A percentile compares a stretch with the other conserved stretches of the same genome.
These are phyloP conservation scores for Limonius californicus DNA, from an alignment of 1,140 invertebrate species.

Conservation along the genomic window DNA sequence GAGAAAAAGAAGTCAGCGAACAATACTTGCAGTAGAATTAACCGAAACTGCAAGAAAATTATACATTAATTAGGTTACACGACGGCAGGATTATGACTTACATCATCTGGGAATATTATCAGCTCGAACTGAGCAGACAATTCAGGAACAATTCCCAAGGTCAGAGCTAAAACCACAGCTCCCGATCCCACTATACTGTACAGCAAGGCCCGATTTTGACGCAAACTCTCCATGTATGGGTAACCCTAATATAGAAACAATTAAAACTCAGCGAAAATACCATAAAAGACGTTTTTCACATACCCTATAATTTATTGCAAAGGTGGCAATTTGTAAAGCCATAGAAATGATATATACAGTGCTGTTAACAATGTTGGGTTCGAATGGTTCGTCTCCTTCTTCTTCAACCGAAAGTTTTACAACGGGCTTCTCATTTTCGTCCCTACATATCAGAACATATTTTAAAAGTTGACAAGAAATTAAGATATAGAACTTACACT, in stretches of 20 bases:
- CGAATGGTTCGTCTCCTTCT: slow-evolving; percentile 85
- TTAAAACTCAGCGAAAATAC: slow-evolving; percentile 18
- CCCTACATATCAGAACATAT: slow-evolving; percentile 12
- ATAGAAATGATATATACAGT: slow-evolving; percentile 98
- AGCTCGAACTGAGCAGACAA: slow-evolving; percentile 83
- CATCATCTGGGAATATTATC: slow-evolving; percentile 80
- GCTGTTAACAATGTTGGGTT: slow-evolving; percentile 92
- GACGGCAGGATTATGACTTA: slow-evolving; percentile 51
- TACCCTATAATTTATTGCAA: slow-evolving; percentile 98
- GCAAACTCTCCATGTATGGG: slow-evolving; percentile 97
- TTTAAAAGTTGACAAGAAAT: too few relatives aligned
- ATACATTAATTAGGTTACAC: background rate
- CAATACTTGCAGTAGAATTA: slow-evolving; percentile 72
- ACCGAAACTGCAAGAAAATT: slow-evolving; percentile 73
- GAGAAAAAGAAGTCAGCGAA: slow-evolving; percentile 79
- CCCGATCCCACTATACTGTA: slow-evolving; percentile 81
- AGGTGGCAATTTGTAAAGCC: slow-evolving; percentile 95
- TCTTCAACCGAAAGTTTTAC: slow-evolving; percentile 45
- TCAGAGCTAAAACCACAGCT: slow-evolving; percentile 68
- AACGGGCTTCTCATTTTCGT: slow-evolving; percentile 4
- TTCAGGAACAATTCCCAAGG: slow-evolving; percentile 72
- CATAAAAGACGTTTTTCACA: slow-evolving; percentile 36
- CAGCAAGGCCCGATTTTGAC: slow-evolving; percentile 86
- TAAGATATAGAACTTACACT: slow-evolving; percentile 52
- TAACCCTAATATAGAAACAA: slow-evolving; percentile 69